These are phyloP conservation scores for Hyperopisus bebe DNA, from an alignment of 2,113 vertebrate species.

Conservation along the genomic window DNA sequence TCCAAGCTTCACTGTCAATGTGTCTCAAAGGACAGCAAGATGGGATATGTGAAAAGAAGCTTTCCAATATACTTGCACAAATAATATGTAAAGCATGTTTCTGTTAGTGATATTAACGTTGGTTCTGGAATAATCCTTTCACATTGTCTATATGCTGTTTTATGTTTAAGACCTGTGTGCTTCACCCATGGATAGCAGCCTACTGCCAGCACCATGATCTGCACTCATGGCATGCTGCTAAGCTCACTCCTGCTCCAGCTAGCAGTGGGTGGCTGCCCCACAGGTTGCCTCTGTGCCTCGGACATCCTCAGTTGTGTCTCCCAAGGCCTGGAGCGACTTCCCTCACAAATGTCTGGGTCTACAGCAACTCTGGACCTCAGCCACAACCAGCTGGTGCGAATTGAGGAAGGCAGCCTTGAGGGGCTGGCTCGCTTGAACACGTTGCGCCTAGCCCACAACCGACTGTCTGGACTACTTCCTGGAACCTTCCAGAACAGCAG, in stretches of 20 bases:
- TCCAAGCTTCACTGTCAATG: background rate
- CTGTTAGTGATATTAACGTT: background rate
- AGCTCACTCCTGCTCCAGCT: slow-evolving; percentile 32
- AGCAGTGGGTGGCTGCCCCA: slow-evolving; percentile 59
- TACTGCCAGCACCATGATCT: background rate
- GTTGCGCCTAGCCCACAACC: slow-evolving; percentile 76
- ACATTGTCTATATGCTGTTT: background rate
- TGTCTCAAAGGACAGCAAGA: background rate
- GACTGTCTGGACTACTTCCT: slow-evolving; percentile 57
- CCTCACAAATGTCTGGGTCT: slow-evolving; percentile 60
- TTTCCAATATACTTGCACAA: background rate
- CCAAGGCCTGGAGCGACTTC: slow-evolving; percentile 62
- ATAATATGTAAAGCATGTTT: background rate
- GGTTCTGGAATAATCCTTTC: background rate
- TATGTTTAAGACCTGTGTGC: background rate
- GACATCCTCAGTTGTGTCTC: slow-evolving; percentile 84
- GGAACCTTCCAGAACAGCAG: slow-evolving; percentile 72
- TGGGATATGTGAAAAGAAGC: background rate
- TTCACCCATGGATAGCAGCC: background rate
- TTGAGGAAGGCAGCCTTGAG: slow-evolving; percentile 63
- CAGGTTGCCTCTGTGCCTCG: slow-evolving; percentile 75
- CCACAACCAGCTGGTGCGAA: slow-evolving; percentile 71
- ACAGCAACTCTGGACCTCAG: slow-evolving; percentile 78
- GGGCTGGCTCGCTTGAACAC: slow-evolving; percentile 67
- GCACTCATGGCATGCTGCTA: slow-evolving; percentile 3